Base-by-base conservation (phyloP, 2,888 invertebrate genomes). In the Mimas tiliae region DNA sequence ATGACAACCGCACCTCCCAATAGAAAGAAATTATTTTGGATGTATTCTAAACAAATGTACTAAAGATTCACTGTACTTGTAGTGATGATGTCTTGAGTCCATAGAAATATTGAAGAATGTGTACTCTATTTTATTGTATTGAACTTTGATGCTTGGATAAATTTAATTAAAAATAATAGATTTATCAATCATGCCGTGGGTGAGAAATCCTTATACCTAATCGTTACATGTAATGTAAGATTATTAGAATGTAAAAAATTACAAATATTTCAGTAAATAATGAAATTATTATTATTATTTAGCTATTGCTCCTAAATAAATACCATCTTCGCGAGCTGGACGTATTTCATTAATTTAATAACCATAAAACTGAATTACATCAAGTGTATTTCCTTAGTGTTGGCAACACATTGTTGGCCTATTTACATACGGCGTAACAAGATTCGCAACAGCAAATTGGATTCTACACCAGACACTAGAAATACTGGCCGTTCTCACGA, bases 361-460 rank as follows among this genome's bases (percentile, higher is more conserved):
- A 38, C 38, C 19, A 58, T 58, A 42, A 58, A 58, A 58, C 19
- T 42, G 19, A 19, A 38, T 58, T 42, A 42, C 38, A 19, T 19
- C 6, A 27, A n/a, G 16, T 38, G 58, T 50, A 50, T 58, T 58
- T 42, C 33, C 33, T 33, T 12, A 27, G 19, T 38, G 38, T 6
- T 12, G 38, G 58, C 42, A 21, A 38, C 12, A 42, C 52, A 42
- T 58, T 38, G 38, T 12, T 19, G 58, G 42, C 38, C 58, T 58
- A 58, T 58, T 58, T 58, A 58, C 58, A 58, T 58, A 58, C 38
- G 58, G 42, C 42, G 42, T 42, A 58, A 58, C 58, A 58, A 58
- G 58, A 58, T 58, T 58, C 19, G 55, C 38, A 16, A 19, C 58
- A 58, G 58, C 42, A 58, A 58, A 58, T 58, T 42, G 42, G 42